Evolutionary conservation across 2,113 vertebrate species (phyloP), one percentile per base, ranked within the genome.

Genomic region (Aldabrachelys gigantea): DNA sequence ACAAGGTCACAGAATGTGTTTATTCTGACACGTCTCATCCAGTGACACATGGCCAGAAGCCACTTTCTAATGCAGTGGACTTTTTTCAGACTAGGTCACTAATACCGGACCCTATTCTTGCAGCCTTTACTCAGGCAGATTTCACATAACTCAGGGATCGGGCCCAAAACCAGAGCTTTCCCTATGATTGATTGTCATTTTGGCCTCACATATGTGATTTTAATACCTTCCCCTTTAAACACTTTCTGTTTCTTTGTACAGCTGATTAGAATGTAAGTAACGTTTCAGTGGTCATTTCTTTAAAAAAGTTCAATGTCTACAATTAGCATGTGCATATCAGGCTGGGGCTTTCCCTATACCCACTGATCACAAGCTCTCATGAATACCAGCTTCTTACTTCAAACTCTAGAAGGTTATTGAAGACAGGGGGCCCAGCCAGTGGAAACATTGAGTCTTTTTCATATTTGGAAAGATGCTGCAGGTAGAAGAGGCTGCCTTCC

Each of bases 231-330:
- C 86, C 82, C 84, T 82, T 88, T 57, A 91, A 85, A 24, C 84
- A 52, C 81, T 35, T 35, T 88, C 95, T 91, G 38, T 78, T 27
- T 16, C 96, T 91, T 88, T 1, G 0, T 8, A 0, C 88, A 84
- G 94, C 95, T 16, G 41, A 88, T 88, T 17, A 13, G 92, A 85
- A 80, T 84, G 94, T 92, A 96, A 96, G 94, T 91, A 96, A 84
- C 8, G 1, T 47, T 94, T 92, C 79, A 0, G 84, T 3, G 94
- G 91, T 78, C 53, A 1, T 92, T 92, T 24, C 3, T 80, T 81
- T 49, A 82, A 85, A 82, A 41, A 41, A 84, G 53, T 53, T 75
- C 80, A 85, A 84, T 52, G 53, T 59, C 56, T 84, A 1, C 75
- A 62, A 88, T 0, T 25, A 91, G 84, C 86, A 88, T 92, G 79